Evolutionary conservation across 35 echinoderm and acorn worm species (phyloP).

Genomic region (Holothuria glaberrima): DNA sequence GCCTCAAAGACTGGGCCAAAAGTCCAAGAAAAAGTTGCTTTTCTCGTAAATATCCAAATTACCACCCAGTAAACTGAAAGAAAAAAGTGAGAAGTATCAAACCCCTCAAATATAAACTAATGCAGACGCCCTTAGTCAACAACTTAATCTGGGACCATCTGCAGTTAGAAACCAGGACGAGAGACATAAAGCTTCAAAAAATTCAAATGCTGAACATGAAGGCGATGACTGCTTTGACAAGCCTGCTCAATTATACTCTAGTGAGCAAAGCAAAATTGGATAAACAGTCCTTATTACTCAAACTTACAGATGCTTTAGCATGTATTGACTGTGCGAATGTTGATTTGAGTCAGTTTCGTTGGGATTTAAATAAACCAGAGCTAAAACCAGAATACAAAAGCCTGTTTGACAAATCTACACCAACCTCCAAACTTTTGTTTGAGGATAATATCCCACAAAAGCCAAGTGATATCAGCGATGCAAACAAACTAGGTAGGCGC

Average conservation of each 20-base stretch:
- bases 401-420: constrained; percentile 23
- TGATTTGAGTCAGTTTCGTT: constrained; percentile 6
- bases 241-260: background rate
- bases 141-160: background rate
- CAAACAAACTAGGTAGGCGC: constrained; percentile 47
- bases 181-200: background rate
- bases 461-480: constrained; percentile 36
- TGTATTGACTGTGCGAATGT: background rate
- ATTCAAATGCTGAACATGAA: constrained; percentile 25
- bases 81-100: constrained; percentile 15
- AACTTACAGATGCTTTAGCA: constrained; percentile 4
- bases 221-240: constrained; percentile 10
- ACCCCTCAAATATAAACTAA: background rate
- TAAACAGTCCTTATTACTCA: background rate
- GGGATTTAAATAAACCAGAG: constrained; percentile 38
- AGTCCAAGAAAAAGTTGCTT: background rate
- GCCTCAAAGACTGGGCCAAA: background rate
- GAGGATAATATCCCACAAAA: constrained; percentile 55
- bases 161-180: background rate
- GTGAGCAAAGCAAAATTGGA: background rate
- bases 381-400: constrained; percentile 41
- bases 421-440: constrained; percentile 49
- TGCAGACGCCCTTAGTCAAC: background rate
- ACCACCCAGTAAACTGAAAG: background rate
- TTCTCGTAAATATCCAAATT: background rate